Evolutionary conservation across 2,888 invertebrate genomes (phyloP).

Genomic region (Morpho achilles): DNA sequence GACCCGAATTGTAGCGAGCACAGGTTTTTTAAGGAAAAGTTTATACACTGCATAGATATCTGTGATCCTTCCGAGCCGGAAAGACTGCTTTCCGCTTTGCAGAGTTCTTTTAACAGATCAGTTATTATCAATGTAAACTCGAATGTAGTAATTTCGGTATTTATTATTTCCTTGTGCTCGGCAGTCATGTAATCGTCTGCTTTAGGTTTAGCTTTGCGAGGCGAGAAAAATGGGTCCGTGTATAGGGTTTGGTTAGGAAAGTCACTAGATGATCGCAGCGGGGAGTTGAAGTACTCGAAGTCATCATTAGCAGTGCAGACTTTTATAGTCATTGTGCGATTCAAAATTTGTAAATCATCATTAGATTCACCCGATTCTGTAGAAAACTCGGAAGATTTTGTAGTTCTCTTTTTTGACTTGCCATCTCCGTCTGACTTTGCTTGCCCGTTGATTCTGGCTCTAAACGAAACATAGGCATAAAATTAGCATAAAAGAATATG

Average conservation of each 20-base stretch:
- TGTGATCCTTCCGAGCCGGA: conserved; percentile 75
- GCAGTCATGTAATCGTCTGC: conserved; percentile 77
- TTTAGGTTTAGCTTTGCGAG: conserved; percentile 61
- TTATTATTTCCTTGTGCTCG: conserved; percentile 70
- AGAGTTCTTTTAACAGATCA: conserved; percentile 75
- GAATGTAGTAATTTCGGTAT: conserved; percentile 71
- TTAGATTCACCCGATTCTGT: conserved; percentile 70
- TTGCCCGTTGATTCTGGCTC: conserved; percentile 45
- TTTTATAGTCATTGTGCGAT: conserved; percentile 75
- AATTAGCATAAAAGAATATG: not conserved
- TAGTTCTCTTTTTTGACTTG: conserved; percentile 40
- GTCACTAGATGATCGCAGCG: conserved; percentile 51
- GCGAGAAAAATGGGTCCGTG: conserved; percentile 48
- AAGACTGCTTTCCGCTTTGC: conserved; percentile 72
- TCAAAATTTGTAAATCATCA: conserved; percentile 69
- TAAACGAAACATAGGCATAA: conserved; percentile 27
- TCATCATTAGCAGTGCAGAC: conserved; percentile 79
- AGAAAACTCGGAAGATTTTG: conserved; percentile 47
- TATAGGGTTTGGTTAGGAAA: conserved; percentile 57
- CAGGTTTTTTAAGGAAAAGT: conserved; percentile 79
- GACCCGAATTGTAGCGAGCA: conserved; percentile 81
- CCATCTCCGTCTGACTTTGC: conserved; percentile 43
- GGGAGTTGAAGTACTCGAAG: conserved; percentile 80
- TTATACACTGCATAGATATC: conserved; percentile 79
- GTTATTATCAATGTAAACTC: conserved; percentile 79